Evolutionary conservation across 2,113 vertebrate genomes (phyloP).

Genomic region (Heloderma charlesbogerti): DNA sequence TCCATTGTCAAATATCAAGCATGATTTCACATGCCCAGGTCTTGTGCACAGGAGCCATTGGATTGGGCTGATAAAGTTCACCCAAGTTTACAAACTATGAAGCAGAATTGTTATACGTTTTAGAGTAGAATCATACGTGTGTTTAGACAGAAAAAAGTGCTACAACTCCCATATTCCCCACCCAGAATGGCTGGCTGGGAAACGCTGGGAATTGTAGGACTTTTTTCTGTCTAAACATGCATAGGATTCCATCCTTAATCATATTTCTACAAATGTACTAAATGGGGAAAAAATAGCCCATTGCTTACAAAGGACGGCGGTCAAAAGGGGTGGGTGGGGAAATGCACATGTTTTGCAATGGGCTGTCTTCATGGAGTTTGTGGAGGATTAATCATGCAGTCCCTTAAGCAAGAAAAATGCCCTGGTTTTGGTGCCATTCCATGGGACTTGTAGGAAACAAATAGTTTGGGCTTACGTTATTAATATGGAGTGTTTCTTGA

Average conservation of each 20-base stretch:
- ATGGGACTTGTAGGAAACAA: neutral
- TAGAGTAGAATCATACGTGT: neutral
- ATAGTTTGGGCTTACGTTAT: neutral
- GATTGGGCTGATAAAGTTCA: neutral
- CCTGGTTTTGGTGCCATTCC: neutral
- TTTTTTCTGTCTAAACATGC: too few relatives aligned
- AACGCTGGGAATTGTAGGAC: too few relatives aligned
- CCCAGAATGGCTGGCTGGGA: too few relatives aligned
- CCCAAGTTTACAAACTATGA: neutral
- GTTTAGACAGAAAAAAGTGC: too few relatives aligned
- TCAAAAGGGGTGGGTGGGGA: neutral
- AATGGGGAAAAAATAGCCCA: neutral
- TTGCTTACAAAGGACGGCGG: neutral
- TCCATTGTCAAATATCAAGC: neutral
- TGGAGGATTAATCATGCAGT: neutral
- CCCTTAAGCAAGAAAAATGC: neutral
- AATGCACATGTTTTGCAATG: neutral
- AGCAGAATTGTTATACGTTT: neutral
- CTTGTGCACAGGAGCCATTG: neutral
- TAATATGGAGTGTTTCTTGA: neutral
- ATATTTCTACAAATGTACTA: neutral
- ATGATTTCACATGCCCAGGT: neutral
- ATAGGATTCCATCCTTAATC: too few relatives aligned
- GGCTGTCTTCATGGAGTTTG: neutral
- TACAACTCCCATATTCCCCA: too few relatives aligned